A percentile compares a stretch with the other conserved stretches of the same genome.
These are phyloP conservation scores for Columba guinea DNA, from an alignment of 2,797 vertebrate species.

Conservation along the genomic window DNA sequence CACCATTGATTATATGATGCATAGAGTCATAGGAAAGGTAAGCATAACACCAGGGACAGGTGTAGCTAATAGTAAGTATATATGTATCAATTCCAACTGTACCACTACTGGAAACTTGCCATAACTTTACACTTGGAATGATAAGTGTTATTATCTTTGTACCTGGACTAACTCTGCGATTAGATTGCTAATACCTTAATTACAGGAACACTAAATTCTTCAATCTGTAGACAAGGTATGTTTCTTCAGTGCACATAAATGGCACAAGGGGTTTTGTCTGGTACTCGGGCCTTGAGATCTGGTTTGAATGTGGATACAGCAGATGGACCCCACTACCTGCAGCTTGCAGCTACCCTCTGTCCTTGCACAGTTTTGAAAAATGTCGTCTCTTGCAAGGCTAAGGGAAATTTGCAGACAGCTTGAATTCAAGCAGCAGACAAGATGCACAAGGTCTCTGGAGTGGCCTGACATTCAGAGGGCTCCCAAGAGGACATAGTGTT, in stretches of 20 bases:
- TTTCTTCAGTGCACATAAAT: background rate
- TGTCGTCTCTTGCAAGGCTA: background rate
- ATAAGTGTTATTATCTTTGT: background rate
- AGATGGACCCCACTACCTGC: background rate
- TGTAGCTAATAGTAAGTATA: background rate
- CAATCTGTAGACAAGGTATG: background rate
- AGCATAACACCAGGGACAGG: background rate
- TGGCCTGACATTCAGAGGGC: background rate
- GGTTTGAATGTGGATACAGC: conserved; percentile 21
- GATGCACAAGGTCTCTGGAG: background rate
- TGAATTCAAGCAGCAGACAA: background rate
- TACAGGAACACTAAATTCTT: background rate
- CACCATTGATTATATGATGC: background rate
- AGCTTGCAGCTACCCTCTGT: background rate
- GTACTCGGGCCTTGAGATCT: conserved; percentile 8
- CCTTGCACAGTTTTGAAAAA: conserved; percentile 23
- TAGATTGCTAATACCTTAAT: background rate
- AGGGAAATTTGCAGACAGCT: background rate
- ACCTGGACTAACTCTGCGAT: background rate
- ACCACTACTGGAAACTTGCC: background rate
- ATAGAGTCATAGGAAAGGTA: background rate
- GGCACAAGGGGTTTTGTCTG: background rate
- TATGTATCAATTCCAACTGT: background rate
- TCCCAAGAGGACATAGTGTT: background rate
- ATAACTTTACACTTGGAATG: background rate